Percentiles rank a stretch among this genome's conserved stretches.
phyloP scores from a whole-genome alignment of 2,113 vertebrate genomes.

The Sphyrna mokarran region DNA sequence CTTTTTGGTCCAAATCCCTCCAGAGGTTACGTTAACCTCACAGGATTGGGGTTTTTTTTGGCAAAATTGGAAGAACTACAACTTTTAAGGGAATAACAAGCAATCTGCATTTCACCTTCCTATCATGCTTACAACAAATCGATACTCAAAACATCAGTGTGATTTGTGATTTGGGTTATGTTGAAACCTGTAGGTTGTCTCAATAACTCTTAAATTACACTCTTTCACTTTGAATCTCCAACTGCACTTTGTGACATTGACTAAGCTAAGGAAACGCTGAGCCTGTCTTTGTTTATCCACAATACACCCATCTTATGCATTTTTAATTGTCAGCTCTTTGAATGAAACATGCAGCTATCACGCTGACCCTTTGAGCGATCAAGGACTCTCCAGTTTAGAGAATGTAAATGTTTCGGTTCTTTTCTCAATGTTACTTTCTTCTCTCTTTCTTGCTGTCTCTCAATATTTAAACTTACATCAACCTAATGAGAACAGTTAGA shows the following conservation, averaged over 20 bases:
- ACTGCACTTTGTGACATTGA: neutral
- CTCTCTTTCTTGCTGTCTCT: neutral
- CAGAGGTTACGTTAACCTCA: neutral
- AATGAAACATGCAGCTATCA: neutral
- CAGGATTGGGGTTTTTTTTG: neutral
- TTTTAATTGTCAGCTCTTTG: neutral
- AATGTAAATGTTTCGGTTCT: neutral
- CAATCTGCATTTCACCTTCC: neutral
- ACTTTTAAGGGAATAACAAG: neutral
- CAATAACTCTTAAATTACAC: neutral
- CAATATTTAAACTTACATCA: neutral
- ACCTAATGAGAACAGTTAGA: neutral
- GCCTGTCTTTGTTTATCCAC: neutral
- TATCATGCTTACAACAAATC: neutral
- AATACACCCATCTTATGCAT: neutral
- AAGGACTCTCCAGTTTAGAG: neutral
- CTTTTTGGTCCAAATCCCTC: neutral
- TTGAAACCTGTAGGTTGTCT: neutral
- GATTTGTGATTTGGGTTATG: neutral
- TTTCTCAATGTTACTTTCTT: neutral
- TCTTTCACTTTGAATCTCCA: neutral
- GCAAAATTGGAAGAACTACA: neutral
- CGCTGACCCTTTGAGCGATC: neutral
- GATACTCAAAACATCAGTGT: neutral
- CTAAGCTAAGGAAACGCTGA: neutral